Evolutionary conservation across 2,888 invertebrate species (phyloP), one percentile per base, ranked within the genome.

Genomic region (Erebia palarica): DNA sequence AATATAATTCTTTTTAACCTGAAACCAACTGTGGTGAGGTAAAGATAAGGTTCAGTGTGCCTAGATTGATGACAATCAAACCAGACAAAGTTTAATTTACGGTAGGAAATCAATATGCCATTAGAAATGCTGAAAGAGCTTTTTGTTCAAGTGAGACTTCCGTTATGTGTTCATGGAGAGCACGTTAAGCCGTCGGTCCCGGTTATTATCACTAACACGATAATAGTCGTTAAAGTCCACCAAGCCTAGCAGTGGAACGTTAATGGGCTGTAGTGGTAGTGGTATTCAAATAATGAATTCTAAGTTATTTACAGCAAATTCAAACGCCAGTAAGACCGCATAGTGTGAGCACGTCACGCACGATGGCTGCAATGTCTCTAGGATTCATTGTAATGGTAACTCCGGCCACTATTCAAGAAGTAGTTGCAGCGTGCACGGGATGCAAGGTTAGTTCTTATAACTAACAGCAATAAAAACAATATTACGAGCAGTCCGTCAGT

Each of bases 321-420:
- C 92, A 87, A 78, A 84, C 87, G 4, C 91, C 91, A 55, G 96
- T 96, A 9, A 80, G 97, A 79, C 95, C 96, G 70, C 95, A 97
- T 80, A 96, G 96, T 82, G 96, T 96, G 65, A 95, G 96, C 77
- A 97, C 97, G 16, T 97, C 97, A 57, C 94, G 97, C 80, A 97
- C 97, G 75, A 97, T 97, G 97, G 97, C 97, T 0, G 97, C 97
- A 66, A 97, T 98, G 95, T 97, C 97, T 73, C 93, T 97, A 82
- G 97, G 97, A 71, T 98, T 97, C 93, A 97, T 97, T 84, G 97
- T 98, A 72, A 96, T 97, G 95, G 97, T 97, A 77, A 97, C 97
- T 73, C 97, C 97, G 59, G 97, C 97, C 94, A 97, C 97, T 65
- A 97, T 97, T 78, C 97, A 97, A 91, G 97, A 97, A 94, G 97